These are phyloP conservation scores for Antitype chi DNA, from an alignment of 2,888 invertebrate genomes.

Conservation along the genomic window DNA sequence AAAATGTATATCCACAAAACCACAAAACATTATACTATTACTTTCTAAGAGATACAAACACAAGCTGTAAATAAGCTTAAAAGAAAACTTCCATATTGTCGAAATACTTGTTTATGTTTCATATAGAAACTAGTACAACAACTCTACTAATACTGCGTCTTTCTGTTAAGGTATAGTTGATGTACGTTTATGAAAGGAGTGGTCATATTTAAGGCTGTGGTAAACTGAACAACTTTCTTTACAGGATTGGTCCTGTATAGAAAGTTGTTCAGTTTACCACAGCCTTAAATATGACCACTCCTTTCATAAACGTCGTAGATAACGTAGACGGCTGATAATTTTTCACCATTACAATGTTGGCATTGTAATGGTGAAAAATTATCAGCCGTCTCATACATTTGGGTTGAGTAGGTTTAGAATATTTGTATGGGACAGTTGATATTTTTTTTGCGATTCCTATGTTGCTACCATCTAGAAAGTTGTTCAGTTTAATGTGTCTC, in stretches of 20 bases:
- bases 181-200: not conserved
- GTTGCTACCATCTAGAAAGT: not conserved
- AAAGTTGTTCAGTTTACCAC: not conserved
- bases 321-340: no score
- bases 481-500: not conserved
- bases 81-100: not conserved
- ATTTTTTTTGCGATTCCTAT: accelerated
- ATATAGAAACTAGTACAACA: not conserved
- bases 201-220: not conserved
- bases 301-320: not conserved
- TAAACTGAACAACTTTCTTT: not conserved
- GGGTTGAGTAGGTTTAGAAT: no score
- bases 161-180: no score
- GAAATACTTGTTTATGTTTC: not conserved
- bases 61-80: not conserved
- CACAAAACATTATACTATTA: not conserved
- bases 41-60: not conserved
- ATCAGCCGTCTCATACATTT: no score
- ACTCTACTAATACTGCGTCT: no score
- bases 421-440: not conserved
- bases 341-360: no score
- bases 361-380: not conserved
- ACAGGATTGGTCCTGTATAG: not conserved
- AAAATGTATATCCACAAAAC: not conserved
- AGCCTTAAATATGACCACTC: not conserved